phyloP scores from a whole-genome alignment of 1,140 invertebrate species.

The Calliopsis andreniformis region DNA sequence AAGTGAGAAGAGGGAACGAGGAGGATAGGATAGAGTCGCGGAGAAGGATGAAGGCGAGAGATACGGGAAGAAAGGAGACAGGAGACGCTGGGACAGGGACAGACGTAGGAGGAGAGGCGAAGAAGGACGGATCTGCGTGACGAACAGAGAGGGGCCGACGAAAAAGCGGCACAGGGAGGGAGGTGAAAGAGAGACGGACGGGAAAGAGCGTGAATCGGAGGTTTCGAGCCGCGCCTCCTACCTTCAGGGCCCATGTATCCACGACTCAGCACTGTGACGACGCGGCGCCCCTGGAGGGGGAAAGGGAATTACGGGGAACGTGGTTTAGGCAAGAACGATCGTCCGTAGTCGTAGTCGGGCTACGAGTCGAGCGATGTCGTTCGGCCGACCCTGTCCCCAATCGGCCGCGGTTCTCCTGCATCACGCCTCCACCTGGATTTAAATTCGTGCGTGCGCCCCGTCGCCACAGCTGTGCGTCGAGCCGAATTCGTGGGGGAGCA shows the following conservation, averaged over 20 bases:
- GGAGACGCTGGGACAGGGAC: neutral
- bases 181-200: constrained; percentile 27
- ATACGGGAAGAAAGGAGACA: neutral
- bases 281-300: constrained; percentile 44
- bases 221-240: constrained; percentile 60
- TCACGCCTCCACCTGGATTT: constrained; percentile 29
- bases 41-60: constrained; percentile 1
- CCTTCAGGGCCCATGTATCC: constrained; percentile 59
- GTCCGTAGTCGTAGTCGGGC: constrained; percentile 63
- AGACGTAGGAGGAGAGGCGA: neutral
- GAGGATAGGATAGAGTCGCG: constrained; percentile 31
- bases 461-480: neutral
- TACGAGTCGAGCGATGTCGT: constrained; percentile 41
- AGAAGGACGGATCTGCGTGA: constrained; percentile 1
- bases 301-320: constrained; percentile 64
- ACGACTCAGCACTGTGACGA: constrained; percentile 60
- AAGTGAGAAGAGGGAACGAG: constrained; percentile 10
- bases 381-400: constrained; percentile 2
- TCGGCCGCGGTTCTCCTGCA: constrained; percentile 20
- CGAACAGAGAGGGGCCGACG: constrained; percentile 10
- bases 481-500: constrained; percentile 8
- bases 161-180: constrained; percentile 48
- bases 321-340: constrained; percentile 66
- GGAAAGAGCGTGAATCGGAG: constrained; percentile 52
- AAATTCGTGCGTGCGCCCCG: constrained; percentile 6